phyloP scores from a whole-genome alignment of 2,113 vertebrate genomes.

The Ploceus nigricollis region DNA sequence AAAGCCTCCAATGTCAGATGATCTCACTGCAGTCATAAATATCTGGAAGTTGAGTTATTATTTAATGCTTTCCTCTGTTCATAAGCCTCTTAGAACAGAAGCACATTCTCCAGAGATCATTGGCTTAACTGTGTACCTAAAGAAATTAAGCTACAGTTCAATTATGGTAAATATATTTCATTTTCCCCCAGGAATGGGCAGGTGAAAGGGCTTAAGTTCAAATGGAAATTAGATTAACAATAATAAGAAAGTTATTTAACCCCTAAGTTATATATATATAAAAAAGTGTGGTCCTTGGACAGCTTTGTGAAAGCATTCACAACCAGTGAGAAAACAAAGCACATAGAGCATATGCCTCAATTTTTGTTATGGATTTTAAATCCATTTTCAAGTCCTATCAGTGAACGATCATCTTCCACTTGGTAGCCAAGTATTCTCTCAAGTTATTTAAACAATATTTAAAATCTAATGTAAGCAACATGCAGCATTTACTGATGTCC shows the following conservation, averaged over 20 bases:
- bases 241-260: constrained; percentile 8
- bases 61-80: constrained; percentile 8
- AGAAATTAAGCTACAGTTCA: constrained; percentile 33
- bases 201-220: constrained; percentile 15
- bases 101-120: constrained; percentile 13
- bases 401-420: background rate
- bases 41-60: constrained; percentile 11
- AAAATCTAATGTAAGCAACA: background rate
- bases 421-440: background rate
- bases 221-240: background rate
- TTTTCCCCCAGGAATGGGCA: background rate
- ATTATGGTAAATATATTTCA: constrained; percentile 37
- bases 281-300: background rate
- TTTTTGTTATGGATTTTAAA: background rate
- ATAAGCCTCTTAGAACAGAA: constrained; percentile 30
- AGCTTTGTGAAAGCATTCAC: background rate
- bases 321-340: background rate
- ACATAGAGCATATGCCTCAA: background rate
- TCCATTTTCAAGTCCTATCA: background rate
- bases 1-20: background rate
- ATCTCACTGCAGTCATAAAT: background rate
- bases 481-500: background rate
- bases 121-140: constrained; percentile 18
- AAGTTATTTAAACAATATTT: background rate
- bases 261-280: background rate